phyloP scores from a whole-genome alignment of 2,113 vertebrate species.

The Oxyura jamaicensis region DNA sequence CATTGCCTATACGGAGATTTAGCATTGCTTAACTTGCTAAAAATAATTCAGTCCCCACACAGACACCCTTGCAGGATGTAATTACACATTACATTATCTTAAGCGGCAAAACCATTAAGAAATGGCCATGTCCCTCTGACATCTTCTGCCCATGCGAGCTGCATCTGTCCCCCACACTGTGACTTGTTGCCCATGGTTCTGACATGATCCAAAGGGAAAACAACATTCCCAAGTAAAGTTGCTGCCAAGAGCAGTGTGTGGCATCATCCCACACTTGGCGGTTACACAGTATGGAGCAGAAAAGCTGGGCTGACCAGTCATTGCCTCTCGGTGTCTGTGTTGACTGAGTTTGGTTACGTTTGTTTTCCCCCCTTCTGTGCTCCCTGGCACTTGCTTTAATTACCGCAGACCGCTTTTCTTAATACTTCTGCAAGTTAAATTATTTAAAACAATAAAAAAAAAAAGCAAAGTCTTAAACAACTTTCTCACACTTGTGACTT shows the following conservation, averaged over 20 bases:
- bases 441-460: background rate
- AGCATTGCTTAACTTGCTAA: background rate
- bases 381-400: background rate
- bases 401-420: background rate
- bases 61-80: background rate
- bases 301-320: background rate
- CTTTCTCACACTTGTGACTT: background rate
- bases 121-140: fast-evolving
- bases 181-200: background rate
- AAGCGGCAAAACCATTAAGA: background rate
- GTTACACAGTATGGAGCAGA: background rate
- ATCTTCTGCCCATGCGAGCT: background rate
- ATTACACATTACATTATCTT: background rate
- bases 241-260: background rate
- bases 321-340: background rate
- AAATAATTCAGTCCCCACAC: background rate
- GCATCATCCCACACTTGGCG: background rate
- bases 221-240: background rate
- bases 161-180: background rate
- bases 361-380: background rate
- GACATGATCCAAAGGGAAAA: conserved; percentile 16
- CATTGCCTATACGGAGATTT: background rate
- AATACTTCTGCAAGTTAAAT: background rate
- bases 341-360: no score
- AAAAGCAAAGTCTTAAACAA: background rate